phyloP scores from a whole-genome alignment of 1,140 invertebrate species.

The Drosophila obscura region DNA sequence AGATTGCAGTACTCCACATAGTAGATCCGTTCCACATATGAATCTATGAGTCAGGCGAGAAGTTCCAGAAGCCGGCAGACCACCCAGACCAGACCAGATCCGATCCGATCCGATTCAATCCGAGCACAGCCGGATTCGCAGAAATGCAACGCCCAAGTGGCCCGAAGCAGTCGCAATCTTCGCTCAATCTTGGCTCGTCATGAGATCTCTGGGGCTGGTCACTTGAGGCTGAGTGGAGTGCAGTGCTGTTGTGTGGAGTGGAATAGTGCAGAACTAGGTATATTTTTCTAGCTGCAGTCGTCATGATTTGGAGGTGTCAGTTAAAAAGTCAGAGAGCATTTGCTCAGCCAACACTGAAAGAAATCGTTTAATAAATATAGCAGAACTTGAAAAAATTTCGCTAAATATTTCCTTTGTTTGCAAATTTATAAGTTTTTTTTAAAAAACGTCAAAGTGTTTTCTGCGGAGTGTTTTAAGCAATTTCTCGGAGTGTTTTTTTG shows the following conservation, averaged over 20 bases:
- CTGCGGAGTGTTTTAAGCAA: no score
- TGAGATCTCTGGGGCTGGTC: slow-evolving; percentile 32
- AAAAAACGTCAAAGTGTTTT: not conserved
- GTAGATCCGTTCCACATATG: slow-evolving; percentile 50
- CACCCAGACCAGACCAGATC: slow-evolving; percentile 46
- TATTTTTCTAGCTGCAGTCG: slow-evolving; percentile 69
- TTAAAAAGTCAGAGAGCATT: slow-evolving; percentile 47
- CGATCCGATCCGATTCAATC: slow-evolving; percentile 24
- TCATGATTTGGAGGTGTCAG: slow-evolving; percentile 41
- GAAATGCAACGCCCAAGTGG: slow-evolving; percentile 53
- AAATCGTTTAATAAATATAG: not conserved
- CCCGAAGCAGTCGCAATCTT: slow-evolving; percentile 44
- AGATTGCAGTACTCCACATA: slow-evolving; percentile 19
- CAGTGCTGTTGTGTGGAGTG: slow-evolving; percentile 31
- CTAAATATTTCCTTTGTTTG: not conserved
- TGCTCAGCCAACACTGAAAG: slow-evolving; percentile 15
- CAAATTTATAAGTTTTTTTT: not conserved
- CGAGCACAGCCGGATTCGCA: slow-evolving; percentile 36
- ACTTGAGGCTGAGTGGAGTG: slow-evolving; percentile 14
- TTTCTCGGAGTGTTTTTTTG: slow-evolving; percentile 28
- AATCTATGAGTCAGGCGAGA: slow-evolving; percentile 37
- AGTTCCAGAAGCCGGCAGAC: slow-evolving; percentile 39
- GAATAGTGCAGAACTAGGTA: slow-evolving; percentile 27
- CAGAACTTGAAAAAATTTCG: not conserved
- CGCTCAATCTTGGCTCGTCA: slow-evolving; percentile 51